phyloP scores from a whole-genome alignment of 1,140 invertebrate genomes.

The Ctenoplectra terminalis region DNA sequence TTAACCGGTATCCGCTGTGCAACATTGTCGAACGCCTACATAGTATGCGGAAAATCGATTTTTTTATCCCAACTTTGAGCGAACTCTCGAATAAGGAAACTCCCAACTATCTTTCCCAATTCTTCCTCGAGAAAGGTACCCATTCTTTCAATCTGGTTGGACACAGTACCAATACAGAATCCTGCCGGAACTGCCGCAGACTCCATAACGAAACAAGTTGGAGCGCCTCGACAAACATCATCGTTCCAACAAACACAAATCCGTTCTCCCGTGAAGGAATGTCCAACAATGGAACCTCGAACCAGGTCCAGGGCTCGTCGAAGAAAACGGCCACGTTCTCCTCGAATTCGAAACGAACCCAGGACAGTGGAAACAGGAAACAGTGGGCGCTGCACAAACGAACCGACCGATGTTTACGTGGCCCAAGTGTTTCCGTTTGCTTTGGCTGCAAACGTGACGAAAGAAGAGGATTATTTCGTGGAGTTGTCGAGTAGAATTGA shows the following conservation, averaged over 20 bases:
- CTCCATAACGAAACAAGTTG: background rate
- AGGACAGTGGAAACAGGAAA: background rate
- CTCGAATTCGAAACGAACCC: background rate
- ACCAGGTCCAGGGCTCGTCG: too few relatives aligned
- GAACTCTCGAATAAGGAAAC: too few relatives aligned
- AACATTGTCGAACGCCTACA: too few relatives aligned
- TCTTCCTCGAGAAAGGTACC: background rate
- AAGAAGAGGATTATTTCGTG: background rate
- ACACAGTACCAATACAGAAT: background rate
- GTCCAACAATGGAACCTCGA: background rate
- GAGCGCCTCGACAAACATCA: background rate
- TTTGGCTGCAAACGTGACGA: conserved; percentile 10
- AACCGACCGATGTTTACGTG: background rate
- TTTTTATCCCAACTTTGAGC: too few relatives aligned
- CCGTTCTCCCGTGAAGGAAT: background rate
- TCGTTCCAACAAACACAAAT: background rate
- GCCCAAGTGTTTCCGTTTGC: background rate
- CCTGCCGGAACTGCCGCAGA: background rate
- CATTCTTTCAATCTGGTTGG: background rate
- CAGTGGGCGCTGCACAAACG: background rate
- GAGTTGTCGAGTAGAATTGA: background rate
- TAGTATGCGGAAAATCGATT: too few relatives aligned
- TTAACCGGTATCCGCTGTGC: too few relatives aligned
- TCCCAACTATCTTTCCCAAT: background rate
- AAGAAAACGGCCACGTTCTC: background rate